phyloP scores from a whole-genome alignment of 2,113 vertebrate species.

The Sminthopsis crassicaudata region DNA sequence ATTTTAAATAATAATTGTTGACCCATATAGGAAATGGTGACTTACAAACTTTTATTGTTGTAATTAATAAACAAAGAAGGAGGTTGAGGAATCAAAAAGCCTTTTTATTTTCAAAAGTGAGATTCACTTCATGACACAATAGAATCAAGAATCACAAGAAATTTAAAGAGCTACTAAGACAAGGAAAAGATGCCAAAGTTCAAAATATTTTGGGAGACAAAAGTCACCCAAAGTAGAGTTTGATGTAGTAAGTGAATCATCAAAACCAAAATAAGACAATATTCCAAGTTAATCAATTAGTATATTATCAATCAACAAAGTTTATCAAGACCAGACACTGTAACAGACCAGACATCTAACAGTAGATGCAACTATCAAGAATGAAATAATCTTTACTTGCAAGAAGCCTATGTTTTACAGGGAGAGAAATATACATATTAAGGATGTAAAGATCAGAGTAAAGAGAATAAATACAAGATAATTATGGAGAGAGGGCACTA shows the following conservation, averaged over 20 bases:
- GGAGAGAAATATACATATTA: no score
- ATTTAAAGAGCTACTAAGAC: background rate
- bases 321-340: background rate
- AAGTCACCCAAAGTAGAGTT: background rate
- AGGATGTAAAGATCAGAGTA: no score
- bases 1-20: background rate
- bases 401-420: no score
- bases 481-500: no score
- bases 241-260: background rate
- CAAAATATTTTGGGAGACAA: background rate
- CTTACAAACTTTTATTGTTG: background rate
- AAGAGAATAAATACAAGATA: no score
- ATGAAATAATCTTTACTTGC: background rate
- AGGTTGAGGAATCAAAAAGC: background rate
- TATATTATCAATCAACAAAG: background rate
- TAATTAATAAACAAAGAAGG: background rate
- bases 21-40: background rate
- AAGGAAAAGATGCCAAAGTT: background rate
- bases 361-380: background rate
- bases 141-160: background rate
- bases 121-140: background rate
- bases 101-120: background rate
- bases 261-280: background rate
- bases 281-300: background rate
- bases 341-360: background rate